Base-by-base conservation (phyloP, 2,113 vertebrate genomes). In the Gracilinanus agilis region DNA sequence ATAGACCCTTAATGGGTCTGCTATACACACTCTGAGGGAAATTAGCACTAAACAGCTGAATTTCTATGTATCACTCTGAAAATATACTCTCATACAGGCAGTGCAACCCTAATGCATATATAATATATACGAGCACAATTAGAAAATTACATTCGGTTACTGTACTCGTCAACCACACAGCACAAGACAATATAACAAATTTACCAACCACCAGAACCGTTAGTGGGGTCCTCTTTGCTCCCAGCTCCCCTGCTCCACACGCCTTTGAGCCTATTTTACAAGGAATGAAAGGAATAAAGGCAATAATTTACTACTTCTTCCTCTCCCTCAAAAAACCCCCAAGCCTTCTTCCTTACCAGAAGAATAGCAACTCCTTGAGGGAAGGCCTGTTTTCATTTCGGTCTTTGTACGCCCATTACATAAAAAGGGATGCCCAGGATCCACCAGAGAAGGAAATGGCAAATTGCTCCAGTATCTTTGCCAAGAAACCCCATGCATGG, bases 91-190 rank as follows among this genome's bases (percentile, higher is more conserved):
- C 91, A 88, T 21, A 90, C 54, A 91, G 53, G 92, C 7, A 67
- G 75, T 24, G 12, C n/a, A 0, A 4, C 91, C 94, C 92, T 95
- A 93, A 75, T 92, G 54, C 75, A 93, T 90, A 53, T n/a, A 93
- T 92, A 93, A 94, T 92, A 75, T 44, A 44, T 88, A 90, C 29
- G 90, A 94, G 56, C 34, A 93, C 40, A 90, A 92, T 96, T 94
- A 96, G 92, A 96, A 95, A 97, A 95, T 92, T 44, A 92, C 21
- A 96, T 44, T 93, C 90, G 67, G 94, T 92, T 55, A 92, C 27
- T 89, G 49, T 92, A 89, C 89, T 92, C 55, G 54, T 92, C 55
- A 61, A 90, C 92, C 90, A 92, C n/a, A 44, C 61, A 89, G 67
- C 27, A 55, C 95, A 83, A 92, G 61, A 94, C 94, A 55, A 24